phyloP scores from a whole-genome alignment of 2,113 vertebrate species.

The Corythornis madagascariensis region DNA sequence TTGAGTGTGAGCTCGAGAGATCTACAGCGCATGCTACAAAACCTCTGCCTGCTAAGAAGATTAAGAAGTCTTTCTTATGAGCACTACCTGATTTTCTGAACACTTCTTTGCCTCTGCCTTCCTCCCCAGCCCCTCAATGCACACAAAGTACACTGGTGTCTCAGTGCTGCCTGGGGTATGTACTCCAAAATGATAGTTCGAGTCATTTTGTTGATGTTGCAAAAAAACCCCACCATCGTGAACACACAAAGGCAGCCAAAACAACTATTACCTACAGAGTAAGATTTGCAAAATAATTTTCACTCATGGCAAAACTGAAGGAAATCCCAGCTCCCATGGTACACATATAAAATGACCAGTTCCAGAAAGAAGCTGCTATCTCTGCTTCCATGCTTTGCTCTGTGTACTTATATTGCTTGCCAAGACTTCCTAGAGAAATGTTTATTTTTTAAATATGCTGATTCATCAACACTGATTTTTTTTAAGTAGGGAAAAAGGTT shows the following conservation, averaged over 20 bases:
- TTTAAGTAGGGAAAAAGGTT: not conserved
- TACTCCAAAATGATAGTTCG: not conserved
- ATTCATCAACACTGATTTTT: constrained; percentile 16
- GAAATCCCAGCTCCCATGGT: not conserved
- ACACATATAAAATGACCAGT: not conserved
- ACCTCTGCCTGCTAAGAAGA: not conserved
- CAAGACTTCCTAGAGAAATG: not conserved
- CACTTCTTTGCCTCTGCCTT: not conserved
- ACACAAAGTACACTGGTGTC: not conserved
- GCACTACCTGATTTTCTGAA: not conserved
- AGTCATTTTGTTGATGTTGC: not conserved
- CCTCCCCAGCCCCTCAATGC: not conserved
- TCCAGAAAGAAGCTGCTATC: not conserved
- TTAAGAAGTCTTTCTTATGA: not conserved
- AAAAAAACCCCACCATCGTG: fast-evolving
- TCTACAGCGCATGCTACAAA: not conserved
- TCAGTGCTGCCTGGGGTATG: not conserved
- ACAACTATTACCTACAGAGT: not conserved
- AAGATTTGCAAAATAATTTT: not conserved
- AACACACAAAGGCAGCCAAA: not conserved
- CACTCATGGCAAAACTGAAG: not conserved
- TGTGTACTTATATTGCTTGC: not conserved
- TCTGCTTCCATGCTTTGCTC: not conserved
- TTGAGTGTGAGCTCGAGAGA: not conserved
- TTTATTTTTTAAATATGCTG: not conserved